These are phyloP conservation scores for Phaedon cochleariae DNA, from an alignment of 2,888 invertebrate genomes.

Conservation along the genomic window DNA sequence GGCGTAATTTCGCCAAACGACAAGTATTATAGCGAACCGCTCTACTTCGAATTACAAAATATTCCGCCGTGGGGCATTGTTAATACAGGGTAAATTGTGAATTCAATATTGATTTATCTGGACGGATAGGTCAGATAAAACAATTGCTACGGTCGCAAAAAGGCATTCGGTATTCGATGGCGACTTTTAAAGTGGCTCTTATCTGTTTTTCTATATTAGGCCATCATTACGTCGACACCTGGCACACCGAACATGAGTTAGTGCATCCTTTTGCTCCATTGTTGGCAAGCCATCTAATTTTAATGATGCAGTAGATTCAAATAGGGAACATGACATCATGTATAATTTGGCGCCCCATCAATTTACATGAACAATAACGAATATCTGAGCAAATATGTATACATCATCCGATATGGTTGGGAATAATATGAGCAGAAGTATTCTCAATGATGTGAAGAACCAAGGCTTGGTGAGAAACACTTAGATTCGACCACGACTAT, in stretches of 20 bases:
- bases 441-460: too few species aligned
- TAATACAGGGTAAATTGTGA: constrained; percentile 38
- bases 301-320: constrained; percentile 47
- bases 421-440: too few species aligned
- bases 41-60: constrained; percentile 33
- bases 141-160: constrained; percentile 44
- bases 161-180: constrained; percentile 39
- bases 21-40: constrained; percentile 22
- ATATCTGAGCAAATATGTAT: too few species aligned
- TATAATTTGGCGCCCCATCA: background rate
- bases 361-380: background rate
- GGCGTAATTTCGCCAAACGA: constrained; percentile 27
- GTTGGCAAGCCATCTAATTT: constrained; percentile 43
- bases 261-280: constrained; percentile 45
- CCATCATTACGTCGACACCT: constrained; percentile 46
- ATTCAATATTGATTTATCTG: constrained; percentile 41
- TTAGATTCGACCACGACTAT: too few species aligned
- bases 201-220: constrained; percentile 45
- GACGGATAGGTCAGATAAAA: constrained; percentile 39
- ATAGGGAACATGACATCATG: constrained; percentile 26
- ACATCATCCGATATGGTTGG: too few species aligned
- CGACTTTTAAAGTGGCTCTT: constrained; percentile 42
- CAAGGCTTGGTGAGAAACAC: too few species aligned
- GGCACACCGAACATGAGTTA: constrained; percentile 44
- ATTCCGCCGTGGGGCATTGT: constrained; percentile 29